phyloP scores from a whole-genome alignment of 2,888 invertebrate genomes.

The Hirtodrosophila confusa region DNA sequence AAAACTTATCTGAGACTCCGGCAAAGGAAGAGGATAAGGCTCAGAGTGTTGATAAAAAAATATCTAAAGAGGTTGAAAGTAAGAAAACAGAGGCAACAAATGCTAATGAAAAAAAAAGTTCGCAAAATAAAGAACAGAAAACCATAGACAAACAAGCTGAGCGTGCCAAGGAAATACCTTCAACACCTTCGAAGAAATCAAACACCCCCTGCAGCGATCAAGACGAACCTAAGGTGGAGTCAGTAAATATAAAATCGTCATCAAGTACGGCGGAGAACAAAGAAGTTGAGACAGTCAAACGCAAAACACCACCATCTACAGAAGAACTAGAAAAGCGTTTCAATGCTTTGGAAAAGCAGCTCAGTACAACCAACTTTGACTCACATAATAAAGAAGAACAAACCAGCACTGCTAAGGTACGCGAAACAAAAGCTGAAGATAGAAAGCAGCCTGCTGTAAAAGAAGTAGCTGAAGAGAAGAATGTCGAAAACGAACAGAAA shows the following conservation, averaged over 20 bases:
- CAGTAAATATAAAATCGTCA: not conserved
- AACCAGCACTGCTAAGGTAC: not conserved
- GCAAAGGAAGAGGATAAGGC: not conserved
- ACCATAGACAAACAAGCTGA: not conserved
- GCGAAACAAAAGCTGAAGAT: conserved; percentile 3
- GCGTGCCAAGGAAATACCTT: not conserved
- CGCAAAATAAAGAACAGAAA: not conserved
- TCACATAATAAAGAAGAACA: conserved; percentile 6
- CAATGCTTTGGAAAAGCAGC: conserved; percentile 75
- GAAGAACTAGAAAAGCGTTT: conserved; percentile 81
- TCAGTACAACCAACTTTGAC: conserved; percentile 53
- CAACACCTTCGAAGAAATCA: not conserved
- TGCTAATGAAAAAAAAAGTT: not conserved
- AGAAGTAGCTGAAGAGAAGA: not conserved
- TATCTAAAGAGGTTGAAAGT: not conserved
- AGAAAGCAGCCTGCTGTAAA: not conserved
- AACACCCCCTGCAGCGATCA: not conserved
- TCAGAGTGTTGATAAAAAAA: not conserved
- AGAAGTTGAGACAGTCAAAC: conserved; percentile 18
- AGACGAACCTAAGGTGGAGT: not conserved
- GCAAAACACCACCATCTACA: conserved; percentile 72
- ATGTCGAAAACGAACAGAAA: conserved; percentile 2
- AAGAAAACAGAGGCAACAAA: not conserved
- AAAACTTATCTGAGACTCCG: not conserved
- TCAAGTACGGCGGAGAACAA: not conserved